A percentile compares a stretch with the other conserved stretches of the same genome.
Evolutionary conservation across 2,113 vertebrate genomes (phyloP).

Genomic region (Vimba vimba): DNA sequence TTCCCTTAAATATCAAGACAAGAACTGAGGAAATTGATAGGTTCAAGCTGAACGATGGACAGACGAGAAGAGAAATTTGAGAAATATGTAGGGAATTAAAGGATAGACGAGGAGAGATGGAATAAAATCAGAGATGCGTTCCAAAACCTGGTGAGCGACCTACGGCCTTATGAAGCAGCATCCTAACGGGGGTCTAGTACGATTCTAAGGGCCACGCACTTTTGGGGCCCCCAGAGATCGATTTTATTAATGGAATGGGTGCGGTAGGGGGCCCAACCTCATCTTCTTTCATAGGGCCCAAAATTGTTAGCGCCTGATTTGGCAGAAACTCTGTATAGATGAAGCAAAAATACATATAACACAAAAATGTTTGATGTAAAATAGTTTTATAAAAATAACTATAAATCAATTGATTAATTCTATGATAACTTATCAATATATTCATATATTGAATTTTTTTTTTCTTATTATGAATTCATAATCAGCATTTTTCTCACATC

Average conservation of each 20-base stretch:
- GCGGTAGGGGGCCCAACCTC: too few species aligned
- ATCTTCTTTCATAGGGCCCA: too few species aligned
- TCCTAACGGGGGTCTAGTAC: too few species aligned
- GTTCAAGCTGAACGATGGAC: constrained; percentile 2
- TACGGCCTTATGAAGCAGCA: not conserved
- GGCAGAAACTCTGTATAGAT: not conserved
- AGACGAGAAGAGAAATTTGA: constrained; percentile 9
- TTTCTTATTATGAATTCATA: not conserved
- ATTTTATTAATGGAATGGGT: too few species aligned
- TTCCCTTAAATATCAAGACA: constrained; percentile 27
- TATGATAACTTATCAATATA: too few species aligned
- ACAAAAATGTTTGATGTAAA: not conserved
- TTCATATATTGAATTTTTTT: too few species aligned
- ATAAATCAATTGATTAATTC: too few species aligned
- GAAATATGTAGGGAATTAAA: constrained; percentile 27
- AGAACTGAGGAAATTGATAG: constrained; percentile 39
- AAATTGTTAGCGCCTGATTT: not conserved
- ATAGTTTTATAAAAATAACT: not conserved
- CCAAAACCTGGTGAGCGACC: not conserved
- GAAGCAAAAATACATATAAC: not conserved
- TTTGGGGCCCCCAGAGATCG: too few species aligned
- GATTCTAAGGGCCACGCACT: too few species aligned
- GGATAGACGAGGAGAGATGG: constrained; percentile 20
- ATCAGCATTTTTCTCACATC: not conserved
- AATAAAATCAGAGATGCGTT: not conserved